A percentile compares a stretch with the other conserved stretches of the same genome.
These are phyloP conservation scores for Diplodus sargus DNA, from an alignment of 2,797 vertebrate genomes.

Conservation along the genomic window DNA sequence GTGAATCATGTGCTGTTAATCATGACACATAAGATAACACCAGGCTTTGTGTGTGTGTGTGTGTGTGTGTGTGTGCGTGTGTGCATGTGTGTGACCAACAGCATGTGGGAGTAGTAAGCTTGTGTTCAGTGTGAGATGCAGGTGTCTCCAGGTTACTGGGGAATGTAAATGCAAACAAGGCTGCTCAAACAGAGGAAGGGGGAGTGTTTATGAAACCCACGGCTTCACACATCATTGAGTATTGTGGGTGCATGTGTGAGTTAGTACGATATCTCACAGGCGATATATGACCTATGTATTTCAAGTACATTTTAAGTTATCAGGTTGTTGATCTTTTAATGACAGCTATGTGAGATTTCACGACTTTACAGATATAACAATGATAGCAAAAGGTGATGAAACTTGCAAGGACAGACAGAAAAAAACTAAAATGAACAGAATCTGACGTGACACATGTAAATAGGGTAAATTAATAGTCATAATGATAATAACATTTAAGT, in stretches of 20 bases:
- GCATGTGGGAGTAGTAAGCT: constrained; percentile 54
- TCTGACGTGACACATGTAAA: not conserved
- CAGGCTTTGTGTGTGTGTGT: not conserved
- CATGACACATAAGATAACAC: constrained; percentile 49
- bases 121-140: constrained; percentile 55
- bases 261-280: constrained; percentile 8
- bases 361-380: not conserved
- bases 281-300: constrained; percentile 14
- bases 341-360: not conserved
- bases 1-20: constrained; percentile 30
- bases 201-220: constrained; percentile 60
- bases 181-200: constrained; percentile 71
- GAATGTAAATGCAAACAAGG: constrained; percentile 79
- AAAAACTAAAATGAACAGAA: not conserved
- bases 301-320: not conserved
- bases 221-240: constrained; percentile 61
- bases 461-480: not conserved
- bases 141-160: constrained; percentile 83
- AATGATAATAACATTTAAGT: not conserved
- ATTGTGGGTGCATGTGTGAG: constrained; percentile 12
- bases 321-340: not conserved
- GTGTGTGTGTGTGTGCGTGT: constrained; percentile 10
- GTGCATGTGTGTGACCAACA: constrained; percentile 26
- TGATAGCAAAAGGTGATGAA: not conserved
- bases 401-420: not conserved